A percentile compares a stretch with the other conserved stretches of the same genome.
Evolutionary conservation across 2,888 invertebrate genomes (phyloP).

Genomic region (Lochmaea capreae): DNA sequence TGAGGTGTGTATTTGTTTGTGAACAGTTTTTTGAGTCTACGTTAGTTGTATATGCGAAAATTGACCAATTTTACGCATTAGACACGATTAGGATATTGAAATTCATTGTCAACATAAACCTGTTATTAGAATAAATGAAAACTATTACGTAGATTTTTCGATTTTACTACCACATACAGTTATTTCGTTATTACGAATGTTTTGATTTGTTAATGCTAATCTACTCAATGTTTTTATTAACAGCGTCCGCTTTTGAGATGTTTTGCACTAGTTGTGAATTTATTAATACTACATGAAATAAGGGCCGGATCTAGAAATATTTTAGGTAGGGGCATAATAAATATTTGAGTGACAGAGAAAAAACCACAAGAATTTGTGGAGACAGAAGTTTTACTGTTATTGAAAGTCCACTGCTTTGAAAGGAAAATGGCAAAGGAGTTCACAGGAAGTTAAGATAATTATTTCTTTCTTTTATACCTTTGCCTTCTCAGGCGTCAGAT

Average conservation of each 20-base stretch:
- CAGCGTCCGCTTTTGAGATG: not conserved
- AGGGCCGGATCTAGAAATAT: not conserved
- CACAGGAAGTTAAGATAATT: no score
- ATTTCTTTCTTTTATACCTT: no score
- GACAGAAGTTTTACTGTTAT: not conserved
- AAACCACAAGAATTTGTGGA: no score
- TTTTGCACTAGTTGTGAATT: constrained; percentile 6
- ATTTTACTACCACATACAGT: constrained; percentile 3
- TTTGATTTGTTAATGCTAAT: constrained; percentile 1
- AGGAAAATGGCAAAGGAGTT: no score
- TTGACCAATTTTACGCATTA: constrained; percentile 19
- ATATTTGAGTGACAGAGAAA: not conserved
- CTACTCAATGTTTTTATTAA: not conserved
- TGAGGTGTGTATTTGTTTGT: no score
- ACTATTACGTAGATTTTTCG: not conserved
- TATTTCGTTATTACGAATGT: not conserved
- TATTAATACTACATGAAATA: not conserved
- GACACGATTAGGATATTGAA: not conserved
- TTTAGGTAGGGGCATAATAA: no score
- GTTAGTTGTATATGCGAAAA: not conserved
- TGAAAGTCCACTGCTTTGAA: no score
- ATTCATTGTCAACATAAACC: not conserved
- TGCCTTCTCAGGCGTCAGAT: no score
- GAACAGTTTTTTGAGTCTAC: not conserved
- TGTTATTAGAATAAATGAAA: constrained; percentile 8